Base-by-base conservation (phyloP, 2,797 vertebrate genomes). In the Tiaroga cobitis region DNA sequence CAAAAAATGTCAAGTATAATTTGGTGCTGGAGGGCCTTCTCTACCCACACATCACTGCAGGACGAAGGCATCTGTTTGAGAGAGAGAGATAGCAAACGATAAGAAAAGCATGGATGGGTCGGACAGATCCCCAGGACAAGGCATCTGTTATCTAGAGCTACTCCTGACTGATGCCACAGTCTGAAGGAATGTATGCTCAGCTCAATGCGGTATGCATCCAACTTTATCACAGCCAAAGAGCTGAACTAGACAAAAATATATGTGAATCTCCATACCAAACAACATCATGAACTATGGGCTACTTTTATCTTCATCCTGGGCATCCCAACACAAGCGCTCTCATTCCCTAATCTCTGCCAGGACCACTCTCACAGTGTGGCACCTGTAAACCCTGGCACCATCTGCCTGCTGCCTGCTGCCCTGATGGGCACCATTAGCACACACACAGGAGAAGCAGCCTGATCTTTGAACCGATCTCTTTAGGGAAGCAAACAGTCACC, bases 251-350 rank as follows among this genome's bases (percentile, higher is more conserved):
- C 46, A 29, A 54, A 80, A 69, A 65, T 68, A 54, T 70, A 68
- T 80, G 59, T 73, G n/a, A 54, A 59, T 72, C 26, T 70, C 74
- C 61, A 68, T 41, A 54, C 70, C 11, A 76, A 29, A 81, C 72
- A 75, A 80, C 51, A 54, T 54, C 21, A 51, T 85, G 73, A 79
- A 63, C 61, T 77, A 76, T 67, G 49, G 69, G 41, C 34, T 82
- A 78, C 77, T 86, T 86, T 85, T 65, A 88, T 86, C 81, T 83
- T 63, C 39, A 63, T 81, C 77, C 72, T 43, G 51, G 41, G 13
- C 24, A 11, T 51, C 76, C 24, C 49, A 68, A 56, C 39, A 68
- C 8, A 3, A 75, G 70, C 10, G 21, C 54, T 69, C 65, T 82
- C 21, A 21, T 16, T 43, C 72, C 59, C 51, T 81, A 49, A 43